A percentile compares a stretch with the other conserved stretches of the same genome.
Evolutionary conservation across 2,113 vertebrate species (phyloP).

Genomic region (Tragelaphus strepsiceros): DNA sequence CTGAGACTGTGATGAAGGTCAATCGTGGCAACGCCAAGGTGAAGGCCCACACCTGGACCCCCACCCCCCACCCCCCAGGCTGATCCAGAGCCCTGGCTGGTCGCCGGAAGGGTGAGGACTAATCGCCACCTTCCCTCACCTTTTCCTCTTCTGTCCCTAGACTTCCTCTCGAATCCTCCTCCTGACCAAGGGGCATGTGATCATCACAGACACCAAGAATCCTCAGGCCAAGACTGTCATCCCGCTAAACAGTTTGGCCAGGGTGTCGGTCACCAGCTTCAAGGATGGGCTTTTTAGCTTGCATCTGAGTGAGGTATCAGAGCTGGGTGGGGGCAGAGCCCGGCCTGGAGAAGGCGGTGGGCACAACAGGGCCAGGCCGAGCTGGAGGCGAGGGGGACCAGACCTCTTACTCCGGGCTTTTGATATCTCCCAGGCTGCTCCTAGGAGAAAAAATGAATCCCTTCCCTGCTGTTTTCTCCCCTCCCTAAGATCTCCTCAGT

Average conservation of each 20-base stretch:
- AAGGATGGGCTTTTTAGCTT: conserved; percentile 80
- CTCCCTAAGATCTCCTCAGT: conserved; percentile 59
- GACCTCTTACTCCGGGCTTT: not conserved
- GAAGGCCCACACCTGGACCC: not conserved
- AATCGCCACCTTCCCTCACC: not conserved
- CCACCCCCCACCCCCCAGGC: accelerated
- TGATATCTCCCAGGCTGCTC: not conserved
- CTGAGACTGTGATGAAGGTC: conserved; percentile 79
- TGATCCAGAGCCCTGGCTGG: not conserved
- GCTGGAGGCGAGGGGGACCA: not conserved
- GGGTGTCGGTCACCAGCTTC: conserved; percentile 77
- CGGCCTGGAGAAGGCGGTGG: accelerated
- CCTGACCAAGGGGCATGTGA: conserved; percentile 78
- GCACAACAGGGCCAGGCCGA: too few species aligned
- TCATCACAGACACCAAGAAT: conserved; percentile 78
- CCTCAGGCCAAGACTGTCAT: conserved; percentile 78
- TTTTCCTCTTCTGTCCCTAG: conserved; percentile 53
- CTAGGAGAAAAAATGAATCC: not conserved
- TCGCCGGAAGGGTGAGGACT: not conserved
- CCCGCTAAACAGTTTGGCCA: conserved; percentile 70
- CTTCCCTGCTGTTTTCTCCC: not conserved
- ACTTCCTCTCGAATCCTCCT: conserved; percentile 76
- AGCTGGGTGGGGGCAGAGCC: accelerated
- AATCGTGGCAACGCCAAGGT: conserved; percentile 84
- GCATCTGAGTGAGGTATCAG: conserved; percentile 81